These are phyloP conservation scores for Anhinga rufa DNA, from an alignment of 2,113 vertebrate species.

Conservation along the genomic window DNA sequence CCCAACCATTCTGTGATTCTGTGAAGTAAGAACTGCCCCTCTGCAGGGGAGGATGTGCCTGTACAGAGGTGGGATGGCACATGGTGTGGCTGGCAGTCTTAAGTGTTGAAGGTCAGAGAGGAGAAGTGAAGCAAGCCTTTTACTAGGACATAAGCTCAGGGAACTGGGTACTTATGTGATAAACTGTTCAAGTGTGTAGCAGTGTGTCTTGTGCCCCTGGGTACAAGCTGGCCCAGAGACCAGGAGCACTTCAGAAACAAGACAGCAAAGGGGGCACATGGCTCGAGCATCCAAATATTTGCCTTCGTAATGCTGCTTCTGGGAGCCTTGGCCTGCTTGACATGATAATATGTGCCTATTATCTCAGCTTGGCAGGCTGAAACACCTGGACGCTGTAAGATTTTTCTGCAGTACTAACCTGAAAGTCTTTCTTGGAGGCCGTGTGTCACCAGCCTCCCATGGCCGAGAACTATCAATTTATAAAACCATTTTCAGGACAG, in stretches of 20 bases:
- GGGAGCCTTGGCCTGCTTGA: background rate
- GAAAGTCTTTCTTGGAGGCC: background rate
- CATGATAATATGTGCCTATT: background rate
- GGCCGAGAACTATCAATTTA: background rate
- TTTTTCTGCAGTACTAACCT: background rate
- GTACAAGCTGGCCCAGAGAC: background rate
- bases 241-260: background rate
- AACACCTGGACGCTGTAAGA: background rate
- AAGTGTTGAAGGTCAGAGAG: background rate
- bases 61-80: background rate
- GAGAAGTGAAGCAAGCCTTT: background rate
- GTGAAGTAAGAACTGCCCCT: background rate
- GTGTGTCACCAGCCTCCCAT: background rate
- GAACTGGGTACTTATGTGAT: background rate
- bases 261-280: background rate
- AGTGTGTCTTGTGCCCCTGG: background rate
- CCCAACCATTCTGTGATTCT: background rate
- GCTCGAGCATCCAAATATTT: background rate
- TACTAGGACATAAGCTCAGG: background rate
- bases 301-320: background rate
- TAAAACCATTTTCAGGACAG: background rate
- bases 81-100: background rate
- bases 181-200: background rate
- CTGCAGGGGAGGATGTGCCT: fast-evolving
- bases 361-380: background rate